Base-by-base conservation (phyloP, 2,888 invertebrate species). In the Epistrophe eligans region DNA sequence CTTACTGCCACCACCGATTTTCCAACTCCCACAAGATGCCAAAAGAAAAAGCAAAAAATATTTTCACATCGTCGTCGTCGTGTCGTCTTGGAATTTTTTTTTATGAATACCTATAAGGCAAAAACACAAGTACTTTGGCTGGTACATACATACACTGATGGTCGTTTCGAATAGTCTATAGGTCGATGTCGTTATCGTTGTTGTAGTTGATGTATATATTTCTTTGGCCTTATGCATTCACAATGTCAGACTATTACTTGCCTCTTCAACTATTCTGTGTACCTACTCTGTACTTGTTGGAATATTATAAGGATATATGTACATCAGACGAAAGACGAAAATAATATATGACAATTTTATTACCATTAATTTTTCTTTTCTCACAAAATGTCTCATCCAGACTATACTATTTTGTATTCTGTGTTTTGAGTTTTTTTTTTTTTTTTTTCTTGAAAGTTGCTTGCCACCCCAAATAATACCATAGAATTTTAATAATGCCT, bases 161-260 rank as follows among this genome's bases (percentile, higher is more conserved):
- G 79, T 57, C 57, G 67, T 7, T 48, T 28, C n/a, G 28, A 52
- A 15, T 15, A 55, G 24, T 1, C 19, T 52, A 52, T 35, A 7
- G n/a, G 52, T 45, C 28, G 52, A 17, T 45, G 77, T 73, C 17
- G 45, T 73, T 60, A 24, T 35, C 11, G 62, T 50, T 67, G 43
- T 11, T 57, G 17, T 50, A 38, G 17, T 50, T 50, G 32, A 19
- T 66, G 50, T 52, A 40, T 48, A 40, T 58, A 24, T 3, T 24
- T 57, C 40, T 48, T 40, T 62, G 40, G 62, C 71, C 43, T 66
- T 77, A 48, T 80, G 84, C 72, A 81, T 84, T 81, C 64, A 72
- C 84, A 84, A 84, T 81, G 80, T 81, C 80, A 81, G 80, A 81
- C 81, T 77, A 77, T 84, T 80, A 84, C 79, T 76, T 80, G 80